Evolutionary conservation across 2,113 vertebrate genomes (phyloP), one percentile per base, ranked within the genome.

Genomic region (Sphyrna mokarran): DNA sequence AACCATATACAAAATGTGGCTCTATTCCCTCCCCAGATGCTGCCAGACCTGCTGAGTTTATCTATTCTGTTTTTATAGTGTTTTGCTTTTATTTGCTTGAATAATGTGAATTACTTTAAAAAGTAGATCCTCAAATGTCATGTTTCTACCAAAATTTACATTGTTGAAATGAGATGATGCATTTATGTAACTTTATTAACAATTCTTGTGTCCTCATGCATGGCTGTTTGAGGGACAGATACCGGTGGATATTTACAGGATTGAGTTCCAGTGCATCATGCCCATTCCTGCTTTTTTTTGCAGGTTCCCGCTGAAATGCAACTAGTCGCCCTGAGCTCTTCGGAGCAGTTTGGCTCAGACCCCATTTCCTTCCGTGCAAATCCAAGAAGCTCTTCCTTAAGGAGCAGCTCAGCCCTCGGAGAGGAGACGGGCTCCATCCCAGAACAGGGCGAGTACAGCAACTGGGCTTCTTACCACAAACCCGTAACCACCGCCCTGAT

Each of bases 401-500:
- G 96, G 93, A 54, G n/a, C 18, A 96, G 43, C 43, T 43, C 37
- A 18, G 94, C 43, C 20, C 8, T 48, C 18, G 37, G 68, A n/a
- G 72, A n/a, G 2, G 95, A 94, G 70, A 6, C n/a, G 14, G 11
- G 9, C 66, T 8, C 10, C 66, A 1, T 63, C 13, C 0, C 94
- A 18, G 33, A 58, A 54, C 0, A 22, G 9, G 40, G 58, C 16
- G 96, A 54, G 6, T 80, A 96, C 16, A 93, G 95, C 0, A 91
- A 96, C 94, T 97, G 97, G 96, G 95, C 96, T n/a, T 96, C 97
- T 89, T 97, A 97, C 23, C 97, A 97, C 96, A 98, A 97, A 80
- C 96, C 97, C 72, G 95, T 96, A 78, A 97, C 97, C 3, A 83
- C 97, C 9, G 90, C 96, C 29, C 96, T 97, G 95, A 96, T 96